Evolutionary conservation across 2,888 invertebrate species (phyloP).

Genomic region (Apodemia zela): DNA sequence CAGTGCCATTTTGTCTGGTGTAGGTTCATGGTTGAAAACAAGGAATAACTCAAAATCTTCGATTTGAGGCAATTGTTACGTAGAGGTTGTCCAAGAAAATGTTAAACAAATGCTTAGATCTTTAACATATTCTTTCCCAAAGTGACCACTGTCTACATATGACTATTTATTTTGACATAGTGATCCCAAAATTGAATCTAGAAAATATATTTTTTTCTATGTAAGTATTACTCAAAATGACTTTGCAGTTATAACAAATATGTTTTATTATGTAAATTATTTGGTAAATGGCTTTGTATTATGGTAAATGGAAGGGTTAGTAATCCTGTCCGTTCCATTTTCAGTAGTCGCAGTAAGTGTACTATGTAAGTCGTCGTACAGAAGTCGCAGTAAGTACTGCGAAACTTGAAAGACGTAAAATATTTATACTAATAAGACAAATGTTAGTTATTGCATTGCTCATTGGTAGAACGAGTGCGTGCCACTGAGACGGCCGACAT

Average conservation of each 20-base stretch:
- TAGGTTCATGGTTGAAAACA: conserved; percentile 3
- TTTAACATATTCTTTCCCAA: not conserved
- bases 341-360: not conserved
- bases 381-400: too few species aligned
- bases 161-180: too few species aligned
- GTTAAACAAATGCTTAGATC: not conserved
- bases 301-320: too few species aligned
- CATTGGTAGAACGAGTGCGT: not conserved
- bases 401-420: not conserved
- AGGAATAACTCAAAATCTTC: conserved; percentile 20
- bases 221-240: not conserved
- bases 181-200: not conserved
- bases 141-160: not conserved
- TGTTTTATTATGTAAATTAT: too few species aligned
- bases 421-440: not conserved
- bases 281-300: too few species aligned
- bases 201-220: not conserved
- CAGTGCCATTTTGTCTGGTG: conserved; percentile 19
- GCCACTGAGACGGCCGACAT: not conserved
- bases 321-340: too few species aligned
- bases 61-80: conserved; percentile 19
- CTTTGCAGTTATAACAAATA: not conserved
- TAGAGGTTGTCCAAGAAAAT: conserved; percentile 15
- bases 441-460: too few species aligned
- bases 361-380: not conserved